Evolutionary conservation across 2,888 invertebrate species (phyloP), one percentile per base, ranked within the genome.

Genomic region (Lithophane leautieri): DNA sequence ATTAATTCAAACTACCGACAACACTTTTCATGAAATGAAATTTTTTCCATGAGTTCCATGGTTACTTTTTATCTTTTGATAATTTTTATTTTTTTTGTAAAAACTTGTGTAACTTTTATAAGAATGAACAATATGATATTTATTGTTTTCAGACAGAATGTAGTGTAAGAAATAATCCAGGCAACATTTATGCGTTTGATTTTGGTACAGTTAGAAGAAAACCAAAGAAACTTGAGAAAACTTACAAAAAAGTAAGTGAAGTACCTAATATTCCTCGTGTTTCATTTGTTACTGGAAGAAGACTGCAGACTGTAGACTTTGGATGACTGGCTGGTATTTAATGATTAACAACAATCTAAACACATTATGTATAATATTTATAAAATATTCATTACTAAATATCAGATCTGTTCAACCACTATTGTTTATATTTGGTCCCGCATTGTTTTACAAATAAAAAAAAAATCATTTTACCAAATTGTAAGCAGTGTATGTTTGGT

Each of bases 111-210:
- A 34, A 52, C 12, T n/a, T 58, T 60, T 60, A 12, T 44, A 22
- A 25, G 16, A 60, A 60, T 60, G 50, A 42, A 56, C 34, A 61
- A 60, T 34, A 63, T 76, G 40, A 44, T 47, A 60, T 74, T 75
- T 60, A 52, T 68, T 73, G 3, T 74, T 94, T 93, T 75, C 93
- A 97, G 97, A 97, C 97, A 0, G 92, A 97, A 78, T 97, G 97
- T 76, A 92, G 94, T 28, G 94, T 97, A 74, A 93, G 94, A 85
- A 97, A 97, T 82, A 94, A 97, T 72, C 96, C 96, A 6, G 96
- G 97, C 34, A 97, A 96, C 22, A 95, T 97, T 71, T 97, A 97
- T 89, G 93, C 95, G 40, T 90, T 97, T 70, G 97, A 97, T 89
- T 92, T 97, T 76, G 97, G 97, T 56, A 95, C 95, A 42, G 86